A percentile compares a stretch with the other conserved stretches of the same genome.
Conservation (phyloP, 2,797 vertebrate species). For the Distichodus sexfasciatus region DNA sequence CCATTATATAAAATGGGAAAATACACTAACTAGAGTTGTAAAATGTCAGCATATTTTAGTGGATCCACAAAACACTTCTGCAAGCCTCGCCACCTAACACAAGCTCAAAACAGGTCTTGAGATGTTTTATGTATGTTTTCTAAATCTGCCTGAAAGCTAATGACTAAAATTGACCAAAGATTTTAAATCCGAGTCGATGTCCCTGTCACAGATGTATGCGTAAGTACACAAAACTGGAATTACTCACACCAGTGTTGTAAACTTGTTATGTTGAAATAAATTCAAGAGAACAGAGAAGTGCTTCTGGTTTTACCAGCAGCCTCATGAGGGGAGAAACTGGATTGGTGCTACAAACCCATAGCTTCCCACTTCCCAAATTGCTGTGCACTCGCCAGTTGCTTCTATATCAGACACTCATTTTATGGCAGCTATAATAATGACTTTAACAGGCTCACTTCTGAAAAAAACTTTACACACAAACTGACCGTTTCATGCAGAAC, state of each 20-base stretch:
- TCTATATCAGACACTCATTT: not conserved
- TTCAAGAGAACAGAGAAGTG: slow-evolving; percentile 31
- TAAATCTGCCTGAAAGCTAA: not conserved
- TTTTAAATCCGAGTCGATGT: slow-evolving; percentile 7
- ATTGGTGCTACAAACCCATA: slow-evolving; percentile 13
- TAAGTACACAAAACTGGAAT: slow-evolving; percentile 10
- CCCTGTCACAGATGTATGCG: slow-evolving; percentile 8
- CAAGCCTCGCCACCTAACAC: too few species aligned
- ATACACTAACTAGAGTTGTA: too few species aligned
- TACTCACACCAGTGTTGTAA: slow-evolving; percentile 6
- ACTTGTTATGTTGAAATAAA: slow-evolving; percentile 22
- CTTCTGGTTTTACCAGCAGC: slow-evolving; percentile 11
- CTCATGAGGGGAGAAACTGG: slow-evolving; percentile 16
- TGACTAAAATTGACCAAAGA: not conserved
- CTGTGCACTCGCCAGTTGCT: not conserved
- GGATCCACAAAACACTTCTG: too few species aligned
- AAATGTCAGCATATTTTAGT: too few species aligned
- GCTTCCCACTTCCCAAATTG: slow-evolving; percentile 3
- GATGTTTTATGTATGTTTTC: not conserved
- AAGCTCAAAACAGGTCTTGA: too few species aligned
- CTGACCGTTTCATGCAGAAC: not conserved
- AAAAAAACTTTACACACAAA: not conserved
- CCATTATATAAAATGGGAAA: too few species aligned
- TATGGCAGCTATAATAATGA: not conserved
- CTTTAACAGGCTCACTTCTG: not conserved